These are phyloP conservation scores for Pterocles orientalis DNA, from an alignment of 2,113 vertebrate genomes.

Conservation along the genomic window DNA sequence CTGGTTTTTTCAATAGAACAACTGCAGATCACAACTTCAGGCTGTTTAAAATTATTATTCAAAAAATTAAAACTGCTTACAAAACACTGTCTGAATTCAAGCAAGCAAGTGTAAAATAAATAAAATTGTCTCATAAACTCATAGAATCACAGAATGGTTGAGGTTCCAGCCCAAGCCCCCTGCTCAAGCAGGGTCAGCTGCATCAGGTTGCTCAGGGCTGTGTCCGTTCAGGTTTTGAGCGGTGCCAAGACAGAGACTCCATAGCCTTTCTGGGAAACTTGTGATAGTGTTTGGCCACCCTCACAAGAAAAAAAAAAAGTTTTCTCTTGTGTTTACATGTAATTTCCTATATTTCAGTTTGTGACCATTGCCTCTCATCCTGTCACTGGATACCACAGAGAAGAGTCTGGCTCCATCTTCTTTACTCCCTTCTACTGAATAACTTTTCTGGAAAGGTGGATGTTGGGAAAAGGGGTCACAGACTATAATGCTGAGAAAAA, in stretches of 20 bases:
- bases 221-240: background rate
- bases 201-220: background rate
- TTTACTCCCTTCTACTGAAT: background rate
- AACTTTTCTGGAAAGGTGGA: background rate
- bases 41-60: background rate
- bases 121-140: background rate
- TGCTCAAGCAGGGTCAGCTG: background rate
- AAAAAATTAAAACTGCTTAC: background rate
- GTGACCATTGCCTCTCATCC: background rate
- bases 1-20: background rate
- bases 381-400: background rate
- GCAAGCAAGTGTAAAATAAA: background rate
- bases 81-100: background rate
- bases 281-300: background rate
- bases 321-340: background rate
- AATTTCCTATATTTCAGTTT: background rate
- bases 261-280: background rate
- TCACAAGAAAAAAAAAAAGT: background rate
- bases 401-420: background rate
- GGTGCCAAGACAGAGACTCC: background rate
- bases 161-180: background rate
- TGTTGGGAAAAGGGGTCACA: background rate
- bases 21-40: background rate
- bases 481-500: background rate
- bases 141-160: background rate